Base-by-base conservation (phyloP, 1,140 invertebrate genomes). In the Sitodiplosis mosellana region DNA sequence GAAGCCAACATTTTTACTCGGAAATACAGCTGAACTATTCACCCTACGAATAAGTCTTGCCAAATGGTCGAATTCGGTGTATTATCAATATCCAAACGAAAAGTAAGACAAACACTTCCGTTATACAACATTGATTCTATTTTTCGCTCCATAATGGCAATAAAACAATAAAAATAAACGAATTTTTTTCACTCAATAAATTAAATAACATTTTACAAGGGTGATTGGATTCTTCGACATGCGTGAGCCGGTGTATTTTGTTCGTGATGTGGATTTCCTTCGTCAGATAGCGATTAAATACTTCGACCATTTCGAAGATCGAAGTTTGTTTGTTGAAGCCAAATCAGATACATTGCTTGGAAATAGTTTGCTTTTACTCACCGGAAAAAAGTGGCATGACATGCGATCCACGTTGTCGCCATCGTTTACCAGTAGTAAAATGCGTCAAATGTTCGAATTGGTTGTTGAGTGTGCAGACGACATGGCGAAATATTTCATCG, bases 211-310 rank as follows among this genome's bases (percentile, higher is more conserved):
- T 21, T 47, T 22, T n/a, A n/a, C n/a, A n/a, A 52, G 51, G 11
- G 34, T 48, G 8, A 45, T 41, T 45, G 50, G 49, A 20, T 15
- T 45, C 11, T 51, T 47, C 19, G 45, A 54, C 44, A 14, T 42
- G 10, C 21, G 48, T 1, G 3, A 33, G 7, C 49, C 52, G 17
- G 3, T 44, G 0, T 22, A 41, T 36, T 7, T 49, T 2, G 3
- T 53, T 1, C 20, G 48, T 4, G 64, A 71, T 56, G 55, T 60
- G 0, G 59, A 70, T 20, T 44, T 73, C 14, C 66, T 73, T 0
- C 72, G 70, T 50, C 59, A 62, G 20, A 54, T 76, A 2, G 50
- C 67, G 3, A 58, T 74, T 0, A 69, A 68, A 44, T 69, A 74
- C 38, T 74, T 73, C 48, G 58, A 70, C 15, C 50, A 63, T 46